These are phyloP conservation scores for Nibea coibor DNA, from an alignment of 2,113 vertebrate genomes.

Conservation along the genomic window DNA sequence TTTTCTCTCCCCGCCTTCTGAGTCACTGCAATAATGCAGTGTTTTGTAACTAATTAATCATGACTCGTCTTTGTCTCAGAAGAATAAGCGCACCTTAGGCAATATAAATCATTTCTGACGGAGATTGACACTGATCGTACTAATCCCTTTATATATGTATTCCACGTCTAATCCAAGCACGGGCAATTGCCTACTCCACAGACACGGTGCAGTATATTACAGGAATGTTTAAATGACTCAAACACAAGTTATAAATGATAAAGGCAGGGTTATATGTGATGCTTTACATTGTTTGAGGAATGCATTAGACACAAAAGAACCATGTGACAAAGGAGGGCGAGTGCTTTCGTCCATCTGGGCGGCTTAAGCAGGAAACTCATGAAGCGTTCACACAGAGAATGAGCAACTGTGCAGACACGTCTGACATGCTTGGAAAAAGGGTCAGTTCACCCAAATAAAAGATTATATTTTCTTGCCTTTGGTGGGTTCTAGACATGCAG, in stretches of 20 bases:
- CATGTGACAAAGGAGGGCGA: no score
- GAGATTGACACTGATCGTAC: conserved; percentile 65
- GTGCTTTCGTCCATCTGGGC: background rate
- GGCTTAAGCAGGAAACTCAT: background rate
- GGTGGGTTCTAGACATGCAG: background rate
- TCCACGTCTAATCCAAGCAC: conserved; percentile 43
- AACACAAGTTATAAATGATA: conserved; percentile 11
- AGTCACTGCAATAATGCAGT: conserved; percentile 46
- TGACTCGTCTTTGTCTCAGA: conserved; percentile 61
- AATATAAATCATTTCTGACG: conserved; percentile 48
- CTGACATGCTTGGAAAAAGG: background rate
- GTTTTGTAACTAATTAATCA: conserved; percentile 72
- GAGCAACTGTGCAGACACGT: background rate
- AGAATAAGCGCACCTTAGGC: conserved; percentile 64
- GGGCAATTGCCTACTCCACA: conserved; percentile 25
- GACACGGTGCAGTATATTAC: conserved; percentile 11
- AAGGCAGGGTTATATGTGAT: conserved; percentile 16
- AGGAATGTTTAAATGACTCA: conserved; percentile 16
- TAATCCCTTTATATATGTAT: conserved; percentile 71
- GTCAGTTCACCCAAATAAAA: background rate
- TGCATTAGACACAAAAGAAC: background rate
- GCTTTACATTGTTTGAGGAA: conserved; percentile 1
- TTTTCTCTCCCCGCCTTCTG: conserved; percentile 21
- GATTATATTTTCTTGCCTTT: background rate
- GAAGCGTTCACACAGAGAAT: background rate